phyloP scores from a whole-genome alignment of 2,113 vertebrate species.

The Malurus elegans region DNA sequence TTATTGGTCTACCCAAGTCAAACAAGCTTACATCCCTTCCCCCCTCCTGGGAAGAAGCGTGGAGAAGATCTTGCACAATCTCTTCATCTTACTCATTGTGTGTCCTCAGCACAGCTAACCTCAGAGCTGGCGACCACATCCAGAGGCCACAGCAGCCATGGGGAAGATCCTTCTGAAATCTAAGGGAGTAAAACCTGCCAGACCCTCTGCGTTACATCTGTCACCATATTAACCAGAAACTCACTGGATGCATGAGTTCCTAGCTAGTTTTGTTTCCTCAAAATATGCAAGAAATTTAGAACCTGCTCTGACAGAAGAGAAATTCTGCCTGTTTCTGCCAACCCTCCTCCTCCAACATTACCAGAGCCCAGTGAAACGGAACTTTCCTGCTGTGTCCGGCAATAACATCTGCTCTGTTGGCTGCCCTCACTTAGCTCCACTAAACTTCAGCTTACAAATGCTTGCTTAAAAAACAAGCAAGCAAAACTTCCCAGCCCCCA shows the following conservation, averaged over 20 bases:
- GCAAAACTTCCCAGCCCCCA: background rate
- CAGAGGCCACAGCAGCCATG: background rate
- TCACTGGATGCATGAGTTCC: background rate
- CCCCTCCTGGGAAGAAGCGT: background rate
- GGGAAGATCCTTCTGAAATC: background rate
- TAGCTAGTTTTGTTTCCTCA: background rate
- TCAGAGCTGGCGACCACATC: conserved; percentile 7
- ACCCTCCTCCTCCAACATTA: background rate
- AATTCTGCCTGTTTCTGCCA: background rate
- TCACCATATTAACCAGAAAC: background rate
- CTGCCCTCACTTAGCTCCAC: conserved; percentile 7
- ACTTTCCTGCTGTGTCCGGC: background rate
- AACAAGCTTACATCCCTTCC: conserved; percentile 37
- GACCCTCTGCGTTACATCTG: background rate
- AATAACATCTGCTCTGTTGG: background rate
- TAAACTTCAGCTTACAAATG: background rate
- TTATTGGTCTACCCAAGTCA: background rate
- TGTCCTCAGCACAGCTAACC: background rate
- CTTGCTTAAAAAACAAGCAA: conserved; percentile 18
- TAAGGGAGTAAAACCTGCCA: background rate
- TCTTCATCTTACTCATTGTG: conserved; percentile 18
- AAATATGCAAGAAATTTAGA: background rate
- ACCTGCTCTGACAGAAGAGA: background rate
- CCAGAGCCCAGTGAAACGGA: background rate
- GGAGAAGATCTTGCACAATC: conserved; percentile 37